These are phyloP conservation scores for Barnardius zonarius DNA, from an alignment of 2,113 vertebrate genomes.

Conservation along the genomic window DNA sequence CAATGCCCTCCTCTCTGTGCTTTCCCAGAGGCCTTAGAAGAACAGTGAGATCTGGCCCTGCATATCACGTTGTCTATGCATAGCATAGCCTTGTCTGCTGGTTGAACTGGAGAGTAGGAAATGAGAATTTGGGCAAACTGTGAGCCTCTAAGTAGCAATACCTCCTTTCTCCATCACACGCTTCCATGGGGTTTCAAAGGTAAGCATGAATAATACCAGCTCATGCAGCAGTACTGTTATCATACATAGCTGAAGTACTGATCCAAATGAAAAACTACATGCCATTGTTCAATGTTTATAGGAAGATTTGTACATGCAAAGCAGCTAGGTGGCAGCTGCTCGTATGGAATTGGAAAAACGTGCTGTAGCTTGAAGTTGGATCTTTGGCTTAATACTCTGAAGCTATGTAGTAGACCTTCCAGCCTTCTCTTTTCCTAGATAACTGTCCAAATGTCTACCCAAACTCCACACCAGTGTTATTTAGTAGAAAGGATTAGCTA, in stretches of 20 bases:
- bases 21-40: not conserved
- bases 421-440: not conserved
- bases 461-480: not conserved
- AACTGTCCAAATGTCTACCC: not conserved
- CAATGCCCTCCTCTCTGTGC: not conserved
- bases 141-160: not conserved
- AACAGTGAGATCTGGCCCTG: not conserved
- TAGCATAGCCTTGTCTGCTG: not conserved
- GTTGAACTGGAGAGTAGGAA: not conserved
- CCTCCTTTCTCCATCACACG: fast-evolving
- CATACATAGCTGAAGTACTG: not conserved
- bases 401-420: not conserved
- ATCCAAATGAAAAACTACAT: not conserved
- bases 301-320: not conserved
- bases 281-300: not conserved
- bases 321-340: not conserved
- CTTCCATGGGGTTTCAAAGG: not conserved
- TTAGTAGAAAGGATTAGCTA: not conserved
- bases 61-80: no score
- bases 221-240: not conserved
- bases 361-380: not conserved
- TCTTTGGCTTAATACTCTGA: not conserved
- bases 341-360: not conserved
- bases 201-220: fast-evolving
- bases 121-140: not conserved